Conservation (phyloP, 2,888 invertebrate genomes). For the Cataglyphis rosenhaueri region DNA sequence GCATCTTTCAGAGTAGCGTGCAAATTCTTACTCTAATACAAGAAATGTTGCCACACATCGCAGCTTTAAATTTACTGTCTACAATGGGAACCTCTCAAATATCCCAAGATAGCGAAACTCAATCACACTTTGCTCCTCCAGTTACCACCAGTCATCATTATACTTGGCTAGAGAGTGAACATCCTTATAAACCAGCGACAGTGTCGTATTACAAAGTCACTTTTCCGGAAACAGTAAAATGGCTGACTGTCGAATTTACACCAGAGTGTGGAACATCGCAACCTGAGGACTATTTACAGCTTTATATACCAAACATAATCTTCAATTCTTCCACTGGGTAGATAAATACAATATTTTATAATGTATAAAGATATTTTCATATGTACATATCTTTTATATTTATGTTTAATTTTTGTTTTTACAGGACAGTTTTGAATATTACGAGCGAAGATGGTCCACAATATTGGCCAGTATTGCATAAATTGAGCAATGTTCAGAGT, state of each 20-base stretch:
- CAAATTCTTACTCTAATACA: constrained; percentile 94
- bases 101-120: constrained; percentile 84
- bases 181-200: constrained; percentile 96
- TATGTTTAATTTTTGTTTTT: constrained; percentile 40
- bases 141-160: constrained; percentile 94
- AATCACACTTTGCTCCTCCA: constrained; percentile 77
- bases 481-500: constrained; percentile 88
- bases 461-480: constrained; percentile 89
- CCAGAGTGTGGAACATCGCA: constrained; percentile 96
- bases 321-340: constrained; percentile 72
- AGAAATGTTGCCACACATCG: constrained; percentile 95
- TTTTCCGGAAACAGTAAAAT: constrained; percentile 95
- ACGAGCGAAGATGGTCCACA: constrained; percentile 81
- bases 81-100: constrained; percentile 84
- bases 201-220: constrained; percentile 95
- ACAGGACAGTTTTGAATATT: constrained; percentile 67
- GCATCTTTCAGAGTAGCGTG: constrained; percentile 90
- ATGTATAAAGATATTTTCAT: background rate
- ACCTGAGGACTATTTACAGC: constrained; percentile 94
- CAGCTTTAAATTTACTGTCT: constrained; percentile 92
- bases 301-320: constrained; percentile 88
- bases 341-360: constrained; percentile 40
- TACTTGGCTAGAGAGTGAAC: constrained; percentile 97
- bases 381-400: constrained; percentile 2
- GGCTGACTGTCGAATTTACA: constrained; percentile 98